Evolutionary conservation across 2,888 invertebrate genomes (phyloP), one percentile per base, ranked within the genome.

Genomic region (Caenorhabditis imperialis): DNA sequence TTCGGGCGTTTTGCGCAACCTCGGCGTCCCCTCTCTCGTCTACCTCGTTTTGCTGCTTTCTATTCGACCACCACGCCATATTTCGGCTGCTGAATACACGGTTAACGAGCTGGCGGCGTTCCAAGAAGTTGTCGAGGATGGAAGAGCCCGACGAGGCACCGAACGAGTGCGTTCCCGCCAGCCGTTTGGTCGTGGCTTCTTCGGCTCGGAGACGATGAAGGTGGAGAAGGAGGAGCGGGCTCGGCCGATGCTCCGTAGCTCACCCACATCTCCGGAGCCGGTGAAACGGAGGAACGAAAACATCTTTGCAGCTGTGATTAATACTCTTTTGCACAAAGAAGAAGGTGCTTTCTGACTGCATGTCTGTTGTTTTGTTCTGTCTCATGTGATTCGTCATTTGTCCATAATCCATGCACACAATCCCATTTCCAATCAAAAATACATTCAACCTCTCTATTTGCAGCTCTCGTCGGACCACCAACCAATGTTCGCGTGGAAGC

Each of bases 391-490:
- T n/a, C n/a, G n/a, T n/a, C n/a, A n/a, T n/a, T n/a, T n/a, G n/a
- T n/a, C n/a, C n/a, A n/a, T n/a, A n/a, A n/a, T n/a, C n/a, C n/a
- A n/a, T n/a, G n/a, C n/a, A n/a, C n/a, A n/a, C n/a, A n/a, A n/a
- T n/a, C n/a, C 14, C 1, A 23, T 30, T 16, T 18, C 37, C 33
- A 16, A 25, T 16, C 16, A 42, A 5, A 23, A 20, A 25, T 38
- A 16, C 6, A 45, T 22, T 38, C 22, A 51, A 55, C n/a, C 35
- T 30, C 6, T 22, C 27, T 5, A 44, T 70, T 85, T 86, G 75
- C 78, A 86, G 86, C 86, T 23, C 77, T 85, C 14, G 86, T 86
- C 60, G 86, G 85, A 25, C 85, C 86, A 23, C 86, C 86, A 14
- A 73, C 81, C 5, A 87, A 86, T 58, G 85, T 86, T 25, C 77